phyloP scores from a whole-genome alignment of 92 coral and sea anemone species.

The Epizoanthus scotinus region DNA sequence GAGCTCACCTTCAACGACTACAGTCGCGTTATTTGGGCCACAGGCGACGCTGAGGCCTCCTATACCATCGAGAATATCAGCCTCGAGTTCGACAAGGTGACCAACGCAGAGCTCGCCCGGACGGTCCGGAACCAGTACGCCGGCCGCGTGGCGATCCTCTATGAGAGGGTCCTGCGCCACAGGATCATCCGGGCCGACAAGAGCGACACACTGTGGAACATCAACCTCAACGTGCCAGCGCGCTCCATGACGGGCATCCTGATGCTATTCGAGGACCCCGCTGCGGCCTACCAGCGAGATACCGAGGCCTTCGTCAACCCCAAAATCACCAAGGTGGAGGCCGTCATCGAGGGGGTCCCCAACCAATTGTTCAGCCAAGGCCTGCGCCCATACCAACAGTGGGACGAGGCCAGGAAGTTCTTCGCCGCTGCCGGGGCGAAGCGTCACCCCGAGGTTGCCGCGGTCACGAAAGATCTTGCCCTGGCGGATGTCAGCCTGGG shows the following conservation, averaged over 20 bases:
- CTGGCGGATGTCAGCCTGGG: not conserved
- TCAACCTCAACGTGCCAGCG: not conserved
- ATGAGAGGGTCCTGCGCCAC: not conserved
- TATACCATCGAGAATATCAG: not conserved
- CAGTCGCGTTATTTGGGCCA: not conserved
- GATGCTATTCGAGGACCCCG: no score
- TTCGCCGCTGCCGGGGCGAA: not conserved
- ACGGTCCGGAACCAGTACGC: not conserved
- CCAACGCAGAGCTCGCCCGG: not conserved
- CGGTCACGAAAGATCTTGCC: not conserved
- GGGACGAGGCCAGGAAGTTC: not conserved
- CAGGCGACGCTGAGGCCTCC: not conserved
- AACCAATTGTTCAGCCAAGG: not conserved
- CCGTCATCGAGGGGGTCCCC: not conserved
- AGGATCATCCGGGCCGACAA: not conserved
- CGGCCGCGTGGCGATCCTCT: not conserved
- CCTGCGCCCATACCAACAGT: not conserved
- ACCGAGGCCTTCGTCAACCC: not conserved
- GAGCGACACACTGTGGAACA: conserved; percentile 1
- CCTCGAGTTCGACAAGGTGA: not conserved
- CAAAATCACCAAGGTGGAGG: not conserved
- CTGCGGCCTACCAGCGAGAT: no score
- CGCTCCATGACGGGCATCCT: no score
- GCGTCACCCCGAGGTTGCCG: not conserved
- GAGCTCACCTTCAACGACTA: not conserved